A percentile compares a stretch with the other conserved stretches of the same genome.
phyloP scores from a whole-genome alignment of 1,140 invertebrate species.

The Maniola jurtina region DNA sequence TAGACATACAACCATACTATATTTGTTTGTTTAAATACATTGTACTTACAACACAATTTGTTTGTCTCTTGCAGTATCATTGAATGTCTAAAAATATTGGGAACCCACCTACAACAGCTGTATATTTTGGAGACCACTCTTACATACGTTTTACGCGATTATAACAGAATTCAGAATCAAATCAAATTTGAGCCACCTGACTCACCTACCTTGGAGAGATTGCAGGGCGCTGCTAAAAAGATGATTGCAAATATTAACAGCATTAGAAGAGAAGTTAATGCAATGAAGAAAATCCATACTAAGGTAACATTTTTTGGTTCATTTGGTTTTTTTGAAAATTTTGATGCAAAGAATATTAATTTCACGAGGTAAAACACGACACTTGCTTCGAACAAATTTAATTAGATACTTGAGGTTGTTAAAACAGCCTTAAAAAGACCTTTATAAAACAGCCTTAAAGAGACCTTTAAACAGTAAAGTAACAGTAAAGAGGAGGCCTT shows the following conservation, averaged over 20 bases:
- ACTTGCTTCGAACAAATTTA: no score
- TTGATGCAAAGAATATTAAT: no score
- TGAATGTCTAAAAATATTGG: slow-evolving; percentile 64
- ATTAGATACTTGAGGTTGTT: no score
- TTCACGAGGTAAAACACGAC: no score
- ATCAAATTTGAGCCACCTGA: slow-evolving; percentile 63
- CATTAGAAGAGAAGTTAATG: slow-evolving; percentile 54
- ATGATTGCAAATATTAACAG: slow-evolving; percentile 52
- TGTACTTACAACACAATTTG: not conserved
- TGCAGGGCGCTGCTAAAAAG: slow-evolving; percentile 48
- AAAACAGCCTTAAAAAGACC: no score
- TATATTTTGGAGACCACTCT: slow-evolving; percentile 65
- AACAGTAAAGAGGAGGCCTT: no score
- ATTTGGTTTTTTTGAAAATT: slow-evolving; percentile 22
- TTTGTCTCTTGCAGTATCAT: slow-evolving; percentile 52
- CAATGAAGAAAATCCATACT: slow-evolving; percentile 47
- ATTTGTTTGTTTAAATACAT: no score
- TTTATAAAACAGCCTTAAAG: no score
- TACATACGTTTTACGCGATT: slow-evolving; percentile 57
- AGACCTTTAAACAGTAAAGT: no score
- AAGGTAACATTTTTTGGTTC: slow-evolving; percentile 42
- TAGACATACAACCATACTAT: no score
- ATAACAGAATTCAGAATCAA: slow-evolving; percentile 51
- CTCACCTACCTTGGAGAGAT: slow-evolving; percentile 38
- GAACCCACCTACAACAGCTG: slow-evolving; percentile 62